These are phyloP conservation scores for Eledone cirrhosa DNA, from an alignment of 2,888 invertebrate genomes.

Conservation along the genomic window DNA sequence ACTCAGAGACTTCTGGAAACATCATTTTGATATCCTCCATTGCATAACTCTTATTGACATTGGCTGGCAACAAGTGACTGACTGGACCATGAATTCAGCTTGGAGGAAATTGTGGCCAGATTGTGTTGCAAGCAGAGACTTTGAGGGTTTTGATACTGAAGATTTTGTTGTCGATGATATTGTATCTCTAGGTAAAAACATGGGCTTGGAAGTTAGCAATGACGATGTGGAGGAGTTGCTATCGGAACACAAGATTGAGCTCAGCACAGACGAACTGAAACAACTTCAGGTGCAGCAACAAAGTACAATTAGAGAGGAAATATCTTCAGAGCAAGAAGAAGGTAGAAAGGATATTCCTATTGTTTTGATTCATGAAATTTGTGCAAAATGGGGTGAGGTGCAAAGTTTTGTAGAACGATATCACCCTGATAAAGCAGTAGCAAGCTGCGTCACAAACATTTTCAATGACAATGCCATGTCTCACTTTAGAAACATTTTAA, in stretches of 20 bases:
- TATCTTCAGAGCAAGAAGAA: background rate
- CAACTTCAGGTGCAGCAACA: background rate
- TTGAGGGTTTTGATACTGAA: background rate
- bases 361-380: background rate
- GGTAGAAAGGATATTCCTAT: background rate
- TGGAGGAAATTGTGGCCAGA: background rate
- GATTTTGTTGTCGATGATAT: background rate
- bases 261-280: background rate
- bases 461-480: no score
- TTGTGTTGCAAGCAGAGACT: no score
- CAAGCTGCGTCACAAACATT: no score
- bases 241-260: background rate
- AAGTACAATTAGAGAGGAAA: background rate
- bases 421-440: no score
- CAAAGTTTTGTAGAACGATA: no score
- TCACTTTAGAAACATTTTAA: no score
- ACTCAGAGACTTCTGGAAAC: slow-evolving; percentile 15
- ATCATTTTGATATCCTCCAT: slow-evolving; percentile 5
- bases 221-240: no score
- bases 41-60: background rate
- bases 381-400: no score
- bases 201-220: no score
- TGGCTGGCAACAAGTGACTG: background rate
- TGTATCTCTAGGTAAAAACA: no score
- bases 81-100: background rate